These are phyloP conservation scores for Piaya cayana DNA, from an alignment of 2,113 vertebrate species.

Conservation along the genomic window DNA sequence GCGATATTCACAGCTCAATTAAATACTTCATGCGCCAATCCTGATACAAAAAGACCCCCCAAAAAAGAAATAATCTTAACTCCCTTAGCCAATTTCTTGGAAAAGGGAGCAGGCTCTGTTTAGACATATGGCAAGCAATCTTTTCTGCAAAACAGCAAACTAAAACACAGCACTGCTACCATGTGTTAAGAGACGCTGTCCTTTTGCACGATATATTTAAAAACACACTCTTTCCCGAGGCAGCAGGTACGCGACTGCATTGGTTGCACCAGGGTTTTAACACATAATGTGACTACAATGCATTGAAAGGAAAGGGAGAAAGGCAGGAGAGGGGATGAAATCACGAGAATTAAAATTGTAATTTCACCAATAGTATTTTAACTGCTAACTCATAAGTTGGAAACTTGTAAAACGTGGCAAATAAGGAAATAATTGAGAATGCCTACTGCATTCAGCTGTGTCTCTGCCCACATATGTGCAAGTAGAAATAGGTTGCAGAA, in stretches of 20 bases:
- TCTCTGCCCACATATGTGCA: background rate
- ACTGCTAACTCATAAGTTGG: background rate
- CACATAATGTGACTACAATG: background rate
- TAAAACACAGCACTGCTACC: background rate
- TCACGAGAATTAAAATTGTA: background rate
- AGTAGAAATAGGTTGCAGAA: background rate
- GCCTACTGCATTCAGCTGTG: background rate
- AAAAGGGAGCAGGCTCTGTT: background rate
- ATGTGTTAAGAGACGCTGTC: background rate
- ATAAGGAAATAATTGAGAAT: background rate
- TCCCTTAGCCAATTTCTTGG: background rate
- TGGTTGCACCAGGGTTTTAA: background rate
- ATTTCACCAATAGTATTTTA: background rate
- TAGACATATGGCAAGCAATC: background rate
- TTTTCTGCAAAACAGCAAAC: background rate
- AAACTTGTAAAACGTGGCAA: constrained; percentile 21
- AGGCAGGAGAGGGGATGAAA: background rate
- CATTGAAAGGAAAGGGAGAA: background rate
- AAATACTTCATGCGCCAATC: background rate
- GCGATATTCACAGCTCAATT: background rate
- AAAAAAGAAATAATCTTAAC: background rate
- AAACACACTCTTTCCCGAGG: background rate
- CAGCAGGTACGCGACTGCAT: background rate
- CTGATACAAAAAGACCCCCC: background rate
- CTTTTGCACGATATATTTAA: background rate